Conservation (phyloP, 2,113 vertebrate genomes). For the Calcarius ornatus region DNA sequence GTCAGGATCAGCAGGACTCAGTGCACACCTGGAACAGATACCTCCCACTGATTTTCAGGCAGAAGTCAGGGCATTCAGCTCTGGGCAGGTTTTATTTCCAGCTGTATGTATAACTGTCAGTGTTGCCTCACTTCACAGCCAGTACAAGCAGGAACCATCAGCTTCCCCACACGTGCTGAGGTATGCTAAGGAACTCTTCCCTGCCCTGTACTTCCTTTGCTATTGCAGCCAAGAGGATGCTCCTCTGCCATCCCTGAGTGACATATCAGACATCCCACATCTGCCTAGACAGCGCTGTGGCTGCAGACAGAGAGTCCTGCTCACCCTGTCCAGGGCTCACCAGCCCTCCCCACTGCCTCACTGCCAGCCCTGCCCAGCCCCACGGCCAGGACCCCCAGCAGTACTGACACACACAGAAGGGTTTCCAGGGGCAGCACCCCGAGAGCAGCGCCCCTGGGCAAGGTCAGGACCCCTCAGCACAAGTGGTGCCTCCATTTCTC, state of each 20-base stretch:
- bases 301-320: background rate
- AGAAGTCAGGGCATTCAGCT: background rate
- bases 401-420: background rate
- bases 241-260: background rate
- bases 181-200: background rate
- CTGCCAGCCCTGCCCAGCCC: background rate
- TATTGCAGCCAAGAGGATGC: background rate
- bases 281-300: background rate
- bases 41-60: background rate
- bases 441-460: background rate
- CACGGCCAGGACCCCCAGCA: background rate
- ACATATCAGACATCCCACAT: background rate
- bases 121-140: background rate
- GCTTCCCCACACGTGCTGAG: background rate
- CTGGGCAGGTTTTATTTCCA: background rate
- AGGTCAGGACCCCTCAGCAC: background rate
- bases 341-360: background rate
- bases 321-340: background rate
- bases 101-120: rapidly evolving
- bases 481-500: background rate
- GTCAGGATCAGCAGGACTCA: background rate
- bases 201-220: background rate
- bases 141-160: background rate
- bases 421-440: background rate
- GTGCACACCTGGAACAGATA: background rate